These are phyloP conservation scores for Drosophila maculinotata DNA, from an alignment of 2,888 invertebrate species.

Conservation along the genomic window DNA sequence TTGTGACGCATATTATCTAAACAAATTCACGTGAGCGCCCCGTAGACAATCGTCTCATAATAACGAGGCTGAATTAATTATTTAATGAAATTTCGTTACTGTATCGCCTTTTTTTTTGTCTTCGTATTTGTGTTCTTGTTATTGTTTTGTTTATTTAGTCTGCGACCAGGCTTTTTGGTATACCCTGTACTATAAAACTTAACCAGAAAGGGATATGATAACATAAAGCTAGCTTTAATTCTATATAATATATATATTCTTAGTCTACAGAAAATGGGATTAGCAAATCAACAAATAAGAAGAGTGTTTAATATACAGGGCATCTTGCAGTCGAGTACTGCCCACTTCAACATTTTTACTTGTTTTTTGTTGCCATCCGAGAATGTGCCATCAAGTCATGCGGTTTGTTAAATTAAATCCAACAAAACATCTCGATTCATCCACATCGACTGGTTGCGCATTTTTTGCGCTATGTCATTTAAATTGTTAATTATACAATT, in stretches of 20 bases:
- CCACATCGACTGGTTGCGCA: constrained; percentile 15
- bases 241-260: too few species aligned
- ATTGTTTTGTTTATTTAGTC: constrained; percentile 21
- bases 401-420: constrained; percentile 39
- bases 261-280: too few species aligned
- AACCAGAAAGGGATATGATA: background rate
- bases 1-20: constrained; percentile 75
- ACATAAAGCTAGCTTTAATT: background rate
- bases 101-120: background rate
- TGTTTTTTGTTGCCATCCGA: constrained; percentile 1
- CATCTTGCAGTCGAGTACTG: background rate
- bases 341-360: background rate
- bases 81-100: constrained; percentile 56
- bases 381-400: constrained; percentile 51
- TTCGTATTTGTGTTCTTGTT: constrained; percentile 7
- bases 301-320: too few species aligned
- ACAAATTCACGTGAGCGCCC: constrained; percentile 75
- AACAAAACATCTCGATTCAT: constrained; percentile 25
- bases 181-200: constrained; percentile 6
- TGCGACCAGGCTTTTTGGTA: constrained; percentile 7
- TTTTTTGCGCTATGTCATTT: constrained; percentile 43
- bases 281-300: too few species aligned
- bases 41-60: constrained; percentile 43
- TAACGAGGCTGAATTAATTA: constrained; percentile 61
- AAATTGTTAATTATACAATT: constrained; percentile 46